Conservation (phyloP, 1,140 invertebrate genomes). For the Drosophila trapezifrons region DNA sequence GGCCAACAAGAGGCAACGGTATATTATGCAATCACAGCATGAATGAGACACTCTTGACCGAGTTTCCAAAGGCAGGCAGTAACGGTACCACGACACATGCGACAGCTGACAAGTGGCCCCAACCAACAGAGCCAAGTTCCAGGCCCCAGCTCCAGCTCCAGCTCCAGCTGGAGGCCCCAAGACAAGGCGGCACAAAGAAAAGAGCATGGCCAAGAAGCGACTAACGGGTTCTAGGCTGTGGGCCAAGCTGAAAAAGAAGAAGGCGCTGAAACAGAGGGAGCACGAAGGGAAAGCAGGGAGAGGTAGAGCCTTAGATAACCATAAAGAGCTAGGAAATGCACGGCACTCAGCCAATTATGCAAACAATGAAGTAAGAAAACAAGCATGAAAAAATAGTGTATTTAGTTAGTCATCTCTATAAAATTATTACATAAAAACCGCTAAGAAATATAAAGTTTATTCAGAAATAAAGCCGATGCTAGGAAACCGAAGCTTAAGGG, state of each 20-base stretch:
- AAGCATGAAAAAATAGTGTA: not conserved
- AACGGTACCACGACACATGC: slow-evolving; percentile 77
- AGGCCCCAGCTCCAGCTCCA: slow-evolving; percentile 24
- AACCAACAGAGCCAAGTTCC: slow-evolving; percentile 30
- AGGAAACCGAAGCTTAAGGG: not conserved
- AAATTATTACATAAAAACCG: not conserved
- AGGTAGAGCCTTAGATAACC: slow-evolving; percentile 17
- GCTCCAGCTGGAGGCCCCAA: slow-evolving; percentile 15
- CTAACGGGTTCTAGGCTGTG: slow-evolving; percentile 75
- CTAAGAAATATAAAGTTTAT: not conserved
- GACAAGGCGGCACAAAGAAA: slow-evolving; percentile 33
- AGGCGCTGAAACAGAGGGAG: slow-evolving; percentile 22
- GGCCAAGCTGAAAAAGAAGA: slow-evolving; percentile 32
- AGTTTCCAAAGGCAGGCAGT: slow-evolving; percentile 81
- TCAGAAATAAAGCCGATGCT: not conserved
- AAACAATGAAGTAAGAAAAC: slow-evolving; percentile 20
- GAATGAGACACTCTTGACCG: slow-evolving; percentile 84
- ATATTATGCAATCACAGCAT: slow-evolving; percentile 84
- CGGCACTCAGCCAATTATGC: slow-evolving; percentile 40
- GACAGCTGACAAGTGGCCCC: slow-evolving; percentile 73
- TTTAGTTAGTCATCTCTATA: not conserved
- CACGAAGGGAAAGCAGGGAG: not conserved
- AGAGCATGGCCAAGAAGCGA: slow-evolving; percentile 42
- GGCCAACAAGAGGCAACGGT: slow-evolving; percentile 67
- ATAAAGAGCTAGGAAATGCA: slow-evolving; percentile 36